Percentiles rank a stretch among this genome's conserved stretches.
phyloP scores from a whole-genome alignment of 2,888 invertebrate species.

The Agrochola lota region DNA sequence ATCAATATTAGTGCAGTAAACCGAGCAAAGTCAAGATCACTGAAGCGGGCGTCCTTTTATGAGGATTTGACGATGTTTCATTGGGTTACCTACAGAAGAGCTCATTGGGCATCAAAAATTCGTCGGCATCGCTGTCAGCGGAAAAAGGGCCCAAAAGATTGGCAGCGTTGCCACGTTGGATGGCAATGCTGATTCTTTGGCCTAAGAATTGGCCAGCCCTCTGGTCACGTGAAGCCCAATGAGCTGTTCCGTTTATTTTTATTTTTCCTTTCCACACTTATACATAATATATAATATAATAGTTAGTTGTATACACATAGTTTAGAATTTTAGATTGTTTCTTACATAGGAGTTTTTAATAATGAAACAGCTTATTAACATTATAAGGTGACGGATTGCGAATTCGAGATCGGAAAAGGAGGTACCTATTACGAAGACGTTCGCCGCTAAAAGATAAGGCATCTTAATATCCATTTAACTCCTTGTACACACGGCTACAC shows the following conservation, averaged over 20 bases:
- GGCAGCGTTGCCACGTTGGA: too few relatives aligned
- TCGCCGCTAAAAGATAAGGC: slow-evolving; percentile 11
- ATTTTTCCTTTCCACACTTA: too few relatives aligned
- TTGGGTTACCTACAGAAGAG: neutral
- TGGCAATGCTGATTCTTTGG: too few relatives aligned
- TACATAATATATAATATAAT: too few relatives aligned
- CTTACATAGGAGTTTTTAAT: neutral
- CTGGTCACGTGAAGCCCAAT: too few relatives aligned
- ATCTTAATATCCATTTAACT: slow-evolving; percentile 13
- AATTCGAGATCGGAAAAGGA: neutral
- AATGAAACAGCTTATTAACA: neutral
- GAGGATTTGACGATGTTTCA: neutral
- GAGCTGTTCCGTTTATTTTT: too few relatives aligned
- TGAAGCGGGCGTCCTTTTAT: slow-evolving; percentile 8
- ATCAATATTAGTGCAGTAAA: neutral
- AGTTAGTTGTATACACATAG: too few relatives aligned
- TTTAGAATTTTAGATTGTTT: too few relatives aligned
- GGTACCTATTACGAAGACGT: neutral
- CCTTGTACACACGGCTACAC: slow-evolving; percentile 20
- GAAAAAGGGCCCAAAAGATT: too few relatives aligned
- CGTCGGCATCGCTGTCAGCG: too few relatives aligned
- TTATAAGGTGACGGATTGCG: neutral
- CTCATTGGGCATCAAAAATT: too few relatives aligned
- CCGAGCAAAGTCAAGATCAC: slow-evolving; percentile 11
- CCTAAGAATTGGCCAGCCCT: too few relatives aligned